Evolutionary conservation across 2,797 vertebrate species (phyloP).

Genomic region (Chaetophractus vellerosus): DNA sequence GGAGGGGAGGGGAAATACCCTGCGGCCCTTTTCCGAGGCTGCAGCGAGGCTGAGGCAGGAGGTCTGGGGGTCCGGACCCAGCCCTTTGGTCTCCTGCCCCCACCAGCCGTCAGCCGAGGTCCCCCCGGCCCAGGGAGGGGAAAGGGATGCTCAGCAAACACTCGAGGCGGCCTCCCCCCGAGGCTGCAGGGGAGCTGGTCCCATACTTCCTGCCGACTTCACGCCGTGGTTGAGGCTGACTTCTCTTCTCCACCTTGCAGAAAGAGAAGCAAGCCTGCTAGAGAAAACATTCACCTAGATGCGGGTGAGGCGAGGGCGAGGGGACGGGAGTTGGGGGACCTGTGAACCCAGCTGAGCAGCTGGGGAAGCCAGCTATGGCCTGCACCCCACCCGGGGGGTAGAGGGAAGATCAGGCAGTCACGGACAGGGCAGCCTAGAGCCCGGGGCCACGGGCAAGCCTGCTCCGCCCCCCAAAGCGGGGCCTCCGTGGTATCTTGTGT

Average conservation of each 20-base stretch:
- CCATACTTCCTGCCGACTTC: neutral
- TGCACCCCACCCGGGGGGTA: accelerated
- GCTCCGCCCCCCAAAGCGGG: accelerated
- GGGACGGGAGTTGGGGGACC: accelerated
- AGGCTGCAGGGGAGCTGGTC: neutral
- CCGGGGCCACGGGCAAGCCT: neutral
- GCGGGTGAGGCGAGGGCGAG: accelerated
- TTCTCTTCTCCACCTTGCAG: neutral
- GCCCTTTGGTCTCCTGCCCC: neutral
- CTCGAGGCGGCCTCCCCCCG: accelerated
- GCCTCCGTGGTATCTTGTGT: accelerated
- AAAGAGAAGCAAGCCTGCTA: neutral
- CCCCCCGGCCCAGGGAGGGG: too few relatives aligned
- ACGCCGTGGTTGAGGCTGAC: neutral
- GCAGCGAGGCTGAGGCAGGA: neutral
- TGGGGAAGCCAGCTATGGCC: neutral
- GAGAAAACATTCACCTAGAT: accelerated
- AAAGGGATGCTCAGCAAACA: neutral
- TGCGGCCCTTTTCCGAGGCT: neutral
- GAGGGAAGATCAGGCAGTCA: too few relatives aligned
- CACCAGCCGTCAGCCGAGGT: neutral
- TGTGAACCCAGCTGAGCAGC: neutral
- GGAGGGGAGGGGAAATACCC: neutral
- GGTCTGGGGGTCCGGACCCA: neutral
- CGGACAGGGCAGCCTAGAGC: neutral